phyloP scores from a whole-genome alignment of 2,888 invertebrate species.

The Orthonychiurus folsomi region DNA sequence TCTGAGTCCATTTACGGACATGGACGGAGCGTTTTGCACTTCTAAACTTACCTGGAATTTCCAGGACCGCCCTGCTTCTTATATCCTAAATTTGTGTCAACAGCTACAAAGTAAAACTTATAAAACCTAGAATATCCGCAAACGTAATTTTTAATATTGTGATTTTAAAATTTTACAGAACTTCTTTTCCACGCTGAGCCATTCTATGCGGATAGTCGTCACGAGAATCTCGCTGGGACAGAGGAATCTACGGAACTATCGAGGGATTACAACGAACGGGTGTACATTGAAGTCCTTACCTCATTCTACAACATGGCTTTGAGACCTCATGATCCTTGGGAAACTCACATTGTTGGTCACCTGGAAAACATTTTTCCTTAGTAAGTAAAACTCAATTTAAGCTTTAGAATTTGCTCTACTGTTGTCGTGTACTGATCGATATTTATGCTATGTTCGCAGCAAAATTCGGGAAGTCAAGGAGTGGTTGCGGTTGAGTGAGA shows the following conservation, averaged over 20 bases:
- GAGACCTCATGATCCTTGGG: slow-evolving; percentile 54
- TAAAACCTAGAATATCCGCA: not conserved
- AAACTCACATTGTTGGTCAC: slow-evolving; percentile 21
- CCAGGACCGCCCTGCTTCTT: slow-evolving; percentile 48
- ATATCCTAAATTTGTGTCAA: slow-evolving; percentile 75
- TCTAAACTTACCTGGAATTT: slow-evolving; percentile 77
- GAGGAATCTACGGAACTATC: slow-evolving; percentile 87
- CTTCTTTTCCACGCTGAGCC: slow-evolving; percentile 88
- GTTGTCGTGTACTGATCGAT: not conserved
- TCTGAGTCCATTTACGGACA: slow-evolving; percentile 87
- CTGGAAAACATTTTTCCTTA: slow-evolving; percentile 22
- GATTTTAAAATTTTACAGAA: slow-evolving; percentile 49
- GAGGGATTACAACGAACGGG: slow-evolving; percentile 94
- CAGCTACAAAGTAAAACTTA: slow-evolving; percentile 64
- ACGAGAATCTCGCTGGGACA: slow-evolving; percentile 81
- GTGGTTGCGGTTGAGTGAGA: slow-evolving; percentile 14
- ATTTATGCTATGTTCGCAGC: not conserved
- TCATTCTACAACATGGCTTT: slow-evolving; percentile 71
- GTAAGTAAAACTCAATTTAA: slow-evolving; percentile 12
- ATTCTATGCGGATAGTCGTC: slow-evolving; percentile 93
- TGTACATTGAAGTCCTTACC: slow-evolving; percentile 80
- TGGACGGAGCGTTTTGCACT: slow-evolving; percentile 86
- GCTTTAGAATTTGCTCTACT: not conserved
- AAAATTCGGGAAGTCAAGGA: slow-evolving; percentile 17
- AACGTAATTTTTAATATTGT: slow-evolving; percentile 1